These are phyloP conservation scores for Cynocephalus volans DNA, from an alignment of 2,113 vertebrate species.

Conservation along the genomic window DNA sequence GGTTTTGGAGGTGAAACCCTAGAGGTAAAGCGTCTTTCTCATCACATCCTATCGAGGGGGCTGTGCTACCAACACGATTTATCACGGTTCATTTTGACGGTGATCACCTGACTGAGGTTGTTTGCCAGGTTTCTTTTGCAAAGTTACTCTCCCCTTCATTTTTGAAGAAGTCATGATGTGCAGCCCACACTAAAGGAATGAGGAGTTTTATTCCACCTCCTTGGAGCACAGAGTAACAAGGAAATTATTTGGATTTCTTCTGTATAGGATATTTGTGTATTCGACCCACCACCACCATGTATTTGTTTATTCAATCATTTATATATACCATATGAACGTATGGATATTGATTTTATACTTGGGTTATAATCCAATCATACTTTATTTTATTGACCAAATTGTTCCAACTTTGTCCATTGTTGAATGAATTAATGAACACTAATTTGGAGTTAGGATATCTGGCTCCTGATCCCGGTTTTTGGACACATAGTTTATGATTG, in stretches of 20 bases:
- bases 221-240: background rate
- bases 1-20: background rate
- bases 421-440: background rate
- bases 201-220: background rate
- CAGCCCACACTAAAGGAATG: background rate
- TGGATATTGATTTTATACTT: constrained; percentile 14
- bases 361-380: background rate
- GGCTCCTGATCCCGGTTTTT: background rate
- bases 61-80: background rate
- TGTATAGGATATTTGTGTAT: background rate
- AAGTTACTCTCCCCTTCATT: background rate
- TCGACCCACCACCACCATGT: background rate
- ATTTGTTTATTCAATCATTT: constrained; percentile 12
- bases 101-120: background rate
- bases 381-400: background rate
- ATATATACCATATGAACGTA: background rate
- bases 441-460: background rate
- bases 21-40: background rate
- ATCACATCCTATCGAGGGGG: background rate
- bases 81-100: background rate
- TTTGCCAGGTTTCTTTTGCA: background rate
- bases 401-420: background rate
- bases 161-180: background rate
- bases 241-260: background rate
- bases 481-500: background rate